Base-by-base conservation (phyloP, 2,888 invertebrate species). In the Heliconius hortense region DNA sequence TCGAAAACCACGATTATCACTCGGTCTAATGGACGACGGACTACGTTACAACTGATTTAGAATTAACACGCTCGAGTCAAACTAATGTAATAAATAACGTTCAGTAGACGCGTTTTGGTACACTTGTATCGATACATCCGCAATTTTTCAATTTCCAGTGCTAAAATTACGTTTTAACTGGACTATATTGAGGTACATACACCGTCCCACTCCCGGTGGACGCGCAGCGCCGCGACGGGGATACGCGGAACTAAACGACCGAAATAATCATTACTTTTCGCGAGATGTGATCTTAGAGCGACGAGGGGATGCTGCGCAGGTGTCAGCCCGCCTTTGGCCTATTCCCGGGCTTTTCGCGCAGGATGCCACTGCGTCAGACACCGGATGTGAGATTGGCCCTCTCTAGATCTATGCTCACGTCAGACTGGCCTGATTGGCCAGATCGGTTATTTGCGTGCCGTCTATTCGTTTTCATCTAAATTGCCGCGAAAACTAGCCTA, bases 261-360 rank as follows among this genome's bases (percentile, higher is more conserved):
- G 89, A 94, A 94, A 94, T 94, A 94, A 94, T 94, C 94, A 93
- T 94, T 94, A 94, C 92, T 94, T 94, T 93, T 91, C 90, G 89
- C 89, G 90, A 93, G 94, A 94, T 93, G 93, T 91, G 93, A 93
- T 92, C 93, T 92, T 89, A 88, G 84, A 86, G 87, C 88, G 88
- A 85, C 83, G 82, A 83, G 82, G 89, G 90, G 90, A 90, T 90
- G 89, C 92, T 92, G 92, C 93, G 92, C 90, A 89, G 89, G 90
- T 86, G 88, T 84, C 81, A 83, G 84, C 85, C 85, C 86, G 85
- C 85, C 87, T 86, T 85, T 84, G 82, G 84, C 85, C 84, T 85
- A 86, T 88, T 92, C 93, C 92, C 93, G 93, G 93, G 93, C 87
- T 91, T 90, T 89, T 84, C 89, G 91, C 93, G 93, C 93, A 93